Evolutionary conservation across 2,888 invertebrate genomes (phyloP), one percentile per base, ranked within the genome.

Genomic region (Tuta absoluta): DNA sequence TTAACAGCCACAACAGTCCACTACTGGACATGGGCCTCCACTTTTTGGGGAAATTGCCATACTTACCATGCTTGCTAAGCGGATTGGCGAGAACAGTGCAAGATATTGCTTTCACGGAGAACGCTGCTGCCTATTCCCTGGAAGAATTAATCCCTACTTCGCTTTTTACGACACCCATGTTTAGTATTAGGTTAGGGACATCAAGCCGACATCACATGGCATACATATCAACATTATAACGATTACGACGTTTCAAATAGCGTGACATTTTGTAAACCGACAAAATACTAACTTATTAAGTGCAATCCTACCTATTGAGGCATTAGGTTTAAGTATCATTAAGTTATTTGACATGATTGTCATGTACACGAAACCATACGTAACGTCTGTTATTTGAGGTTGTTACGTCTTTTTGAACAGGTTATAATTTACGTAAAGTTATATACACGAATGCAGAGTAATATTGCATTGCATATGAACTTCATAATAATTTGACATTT

Each of bases 301-400:
- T 58, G 58, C 38, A 58, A 58, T 58, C 17, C 17, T 19, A 7
- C 38, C 12, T n/a, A 45, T 59, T 59, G 38, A 23, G 23, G 14
- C 23, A 59, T 59, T 59, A 59, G 21, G 14, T 10, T 23, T 23
- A 41, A 59, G 41, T 58, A 38, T 59, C 41, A 59, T 59, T 59
- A 59, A 14, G 37, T 37, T 37, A 19, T 58, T 17, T 37, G 11
- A 49, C 12, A 59, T 21, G 41, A 58, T n/a, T 24, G 23, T n/a
- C 53, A 28, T 24, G 23, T 10, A 53, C 21, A 53, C 53, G 53
- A 24, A 51, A 53, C 53, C 24, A 8, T 21, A 53, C 53, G 49
- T 49, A 49, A 49, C 49, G n/a, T 45, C 45, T 45, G 45, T 45
- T 45, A n/a, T 45, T 45, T n/a, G 14, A 17, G 14, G 45, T 45